Percentiles rank a stretch among this genome's conserved stretches.
phyloP scores from a whole-genome alignment of 1,140 invertebrate genomes.

The Drosophila watanabei region DNA sequence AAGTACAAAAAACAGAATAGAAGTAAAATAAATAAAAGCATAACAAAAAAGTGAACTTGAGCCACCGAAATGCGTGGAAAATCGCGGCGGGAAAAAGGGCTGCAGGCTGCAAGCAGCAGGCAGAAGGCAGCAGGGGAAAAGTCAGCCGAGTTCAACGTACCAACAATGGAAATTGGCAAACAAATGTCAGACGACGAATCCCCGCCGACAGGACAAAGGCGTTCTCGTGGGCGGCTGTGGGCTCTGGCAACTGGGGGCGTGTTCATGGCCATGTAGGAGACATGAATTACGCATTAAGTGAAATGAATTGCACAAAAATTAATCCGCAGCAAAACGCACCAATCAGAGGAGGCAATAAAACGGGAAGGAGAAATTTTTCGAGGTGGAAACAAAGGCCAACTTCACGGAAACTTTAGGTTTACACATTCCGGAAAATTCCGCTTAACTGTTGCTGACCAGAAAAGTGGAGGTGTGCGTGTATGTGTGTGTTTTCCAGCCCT shows the following conservation, averaged over 20 bases:
- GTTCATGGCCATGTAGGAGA: slow-evolving; percentile 27
- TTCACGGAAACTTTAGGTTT: slow-evolving; percentile 22
- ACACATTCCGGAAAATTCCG: slow-evolving; percentile 52
- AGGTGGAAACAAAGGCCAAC: slow-evolving; percentile 9
- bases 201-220: slow-evolving; percentile 44
- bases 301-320: slow-evolving; percentile 74
- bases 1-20: background rate
- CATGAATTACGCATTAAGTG: slow-evolving; percentile 74
- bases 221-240: slow-evolving; percentile 7
- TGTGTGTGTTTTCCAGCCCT: slow-evolving; percentile 19
- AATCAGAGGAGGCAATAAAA: slow-evolving; percentile 22
- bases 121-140: slow-evolving; percentile 5
- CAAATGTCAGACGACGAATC: slow-evolving; percentile 59
- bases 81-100: slow-evolving; percentile 2
- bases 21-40: slow-evolving; percentile 12
- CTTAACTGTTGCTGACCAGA: slow-evolving; percentile 62
- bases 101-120: background rate
- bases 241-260: slow-evolving; percentile 14
- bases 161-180: slow-evolving; percentile 59
- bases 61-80: slow-evolving; percentile 45
- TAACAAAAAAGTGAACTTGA: slow-evolving; percentile 45
- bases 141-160: slow-evolving; percentile 48
- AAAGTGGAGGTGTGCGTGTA: background rate
- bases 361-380: background rate
- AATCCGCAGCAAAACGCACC: slow-evolving; percentile 17